phyloP scores from a whole-genome alignment of 1,140 invertebrate genomes.

The Zophobas atratus region DNA sequence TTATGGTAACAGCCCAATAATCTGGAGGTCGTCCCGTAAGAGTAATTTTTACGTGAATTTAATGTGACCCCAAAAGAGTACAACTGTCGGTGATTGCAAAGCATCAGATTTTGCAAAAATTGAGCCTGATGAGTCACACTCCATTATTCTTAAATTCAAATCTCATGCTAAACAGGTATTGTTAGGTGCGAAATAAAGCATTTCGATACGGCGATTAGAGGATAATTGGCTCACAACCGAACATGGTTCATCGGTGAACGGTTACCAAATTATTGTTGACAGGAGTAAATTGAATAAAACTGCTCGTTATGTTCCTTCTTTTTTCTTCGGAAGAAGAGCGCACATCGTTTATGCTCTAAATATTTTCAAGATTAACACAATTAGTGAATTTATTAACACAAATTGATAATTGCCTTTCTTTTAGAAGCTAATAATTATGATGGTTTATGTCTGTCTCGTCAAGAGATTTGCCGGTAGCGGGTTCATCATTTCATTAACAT shows the following conservation, averaged over 20 bases:
- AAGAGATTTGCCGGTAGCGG: neutral
- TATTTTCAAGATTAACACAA: slow-evolving; percentile 33
- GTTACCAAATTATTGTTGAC: slow-evolving; percentile 27
- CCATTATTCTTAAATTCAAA: slow-evolving; percentile 32
- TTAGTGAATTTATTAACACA: slow-evolving; percentile 43
- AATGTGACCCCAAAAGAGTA: too few relatives aligned
- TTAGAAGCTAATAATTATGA: slow-evolving; percentile 1
- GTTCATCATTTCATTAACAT: neutral
- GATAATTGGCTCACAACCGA: slow-evolving; percentile 4
- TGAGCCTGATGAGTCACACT: slow-evolving; percentile 1
- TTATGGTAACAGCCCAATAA: too few relatives aligned
- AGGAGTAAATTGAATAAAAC: slow-evolving; percentile 14
- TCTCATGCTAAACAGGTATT: slow-evolving; percentile 29
- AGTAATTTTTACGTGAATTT: too few relatives aligned
- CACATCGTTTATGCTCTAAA: slow-evolving; percentile 28
- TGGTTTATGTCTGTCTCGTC: neutral
- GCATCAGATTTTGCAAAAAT: slow-evolving; percentile 11
- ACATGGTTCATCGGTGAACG: slow-evolving; percentile 9
- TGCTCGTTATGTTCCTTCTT: slow-evolving; percentile 9
- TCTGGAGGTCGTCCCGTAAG: too few relatives aligned
- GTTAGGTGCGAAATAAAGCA: slow-evolving; percentile 16
- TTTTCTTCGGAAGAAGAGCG: slow-evolving; percentile 22
- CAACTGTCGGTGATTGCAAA: neutral
- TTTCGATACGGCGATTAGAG: slow-evolving; percentile 9
- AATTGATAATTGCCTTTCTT: slow-evolving; percentile 42